phyloP scores from a whole-genome alignment of 1,140 invertebrate genomes.

The Drosophila auraria region DNA sequence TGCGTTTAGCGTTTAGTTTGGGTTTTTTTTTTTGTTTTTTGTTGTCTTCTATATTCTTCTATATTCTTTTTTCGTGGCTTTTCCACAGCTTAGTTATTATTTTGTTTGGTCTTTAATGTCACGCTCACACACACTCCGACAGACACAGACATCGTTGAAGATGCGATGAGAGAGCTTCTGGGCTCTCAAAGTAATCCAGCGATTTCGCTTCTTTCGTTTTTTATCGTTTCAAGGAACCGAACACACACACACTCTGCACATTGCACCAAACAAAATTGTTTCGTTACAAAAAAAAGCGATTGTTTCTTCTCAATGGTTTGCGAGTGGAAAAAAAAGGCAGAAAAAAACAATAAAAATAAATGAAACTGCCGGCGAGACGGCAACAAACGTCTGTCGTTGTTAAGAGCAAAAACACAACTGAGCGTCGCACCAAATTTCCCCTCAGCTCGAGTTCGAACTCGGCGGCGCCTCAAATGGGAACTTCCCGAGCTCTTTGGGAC shows the following conservation, averaged over 20 bases:
- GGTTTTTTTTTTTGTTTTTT: slow-evolving; percentile 11
- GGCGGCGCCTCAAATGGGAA: slow-evolving; percentile 34
- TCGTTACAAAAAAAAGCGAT: slow-evolving; percentile 25
- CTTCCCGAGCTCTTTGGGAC: slow-evolving; percentile 10
- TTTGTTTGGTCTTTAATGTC: slow-evolving; percentile 42
- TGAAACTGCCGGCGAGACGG: slow-evolving; percentile 29
- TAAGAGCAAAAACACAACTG: slow-evolving; percentile 32
- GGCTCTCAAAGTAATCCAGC: slow-evolving; percentile 13
- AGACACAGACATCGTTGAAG: neutral
- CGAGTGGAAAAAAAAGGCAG: neutral
- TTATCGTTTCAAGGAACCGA: neutral
- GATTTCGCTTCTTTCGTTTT: slow-evolving; percentile 21
- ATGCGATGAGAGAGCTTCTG: slow-evolving; percentile 15
- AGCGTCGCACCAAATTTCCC: slow-evolving; percentile 44
- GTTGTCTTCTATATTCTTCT: neutral
- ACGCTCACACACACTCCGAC: slow-evolving; percentile 22
- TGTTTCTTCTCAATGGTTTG: slow-evolving; percentile 1
- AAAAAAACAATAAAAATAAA: slow-evolving; percentile 36
- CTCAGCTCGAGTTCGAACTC: slow-evolving; percentile 13
- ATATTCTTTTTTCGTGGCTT: slow-evolving; percentile 5
- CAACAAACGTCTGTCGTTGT: slow-evolving; percentile 24
- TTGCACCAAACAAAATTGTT: slow-evolving; percentile 28
- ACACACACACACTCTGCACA: slow-evolving; percentile 5
- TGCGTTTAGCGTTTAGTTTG: slow-evolving; percentile 36
- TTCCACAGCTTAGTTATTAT: slow-evolving; percentile 20